Base-by-base conservation (phyloP, 2,888 invertebrate genomes). In the Pharmacophagus antenor region DNA sequence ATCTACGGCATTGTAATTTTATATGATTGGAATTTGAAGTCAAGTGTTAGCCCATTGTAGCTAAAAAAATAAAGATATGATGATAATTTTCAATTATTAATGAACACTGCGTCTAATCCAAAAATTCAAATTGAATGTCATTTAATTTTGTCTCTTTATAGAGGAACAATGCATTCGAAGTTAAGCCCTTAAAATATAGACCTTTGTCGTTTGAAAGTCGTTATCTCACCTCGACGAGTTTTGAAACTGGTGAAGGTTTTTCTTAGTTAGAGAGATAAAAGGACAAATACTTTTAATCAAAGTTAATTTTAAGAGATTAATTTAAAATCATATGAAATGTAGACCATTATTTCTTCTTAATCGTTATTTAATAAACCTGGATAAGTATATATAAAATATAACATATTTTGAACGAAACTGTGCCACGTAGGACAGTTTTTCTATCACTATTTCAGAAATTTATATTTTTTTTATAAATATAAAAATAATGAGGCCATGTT, bases 191-290 rank as follows among this genome's bases (percentile, higher is more conserved):
- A 7, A 23, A 56, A 56, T 56, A 49, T 7, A 15, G 49, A 15
- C 41, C 37, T 56, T 49, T 49, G 23, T 41, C 42, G 23, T 49
- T 49, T 25, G 15, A 25, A 56, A 56, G 42, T 42, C 37, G 23
- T 56, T 49, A 56, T 49, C 41, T 56, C 49, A 56, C 48, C 56
- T 49, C 25, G 25, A 37, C 49, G 23, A 56, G 56, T 25, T 49
- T 41, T 37, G 49, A 42, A 56, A 25, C 42, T 44, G 41, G 41
- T 10, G 41, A 49, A 56, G 27, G 17, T 56, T 48, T 56, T 56
- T 49, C 42, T 23, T 49, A n/a, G 48, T 56, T 56, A 49, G 22
- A 37, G 22, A 55, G 22, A 31, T 48, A 31, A 55, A 41, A 42
- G 42, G 20, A 15, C 46, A 37, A 56, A 56, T 49, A n/a, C 56